phyloP scores from a whole-genome alignment of 1,140 invertebrate genomes.

The Euglossa dilemma region DNA sequence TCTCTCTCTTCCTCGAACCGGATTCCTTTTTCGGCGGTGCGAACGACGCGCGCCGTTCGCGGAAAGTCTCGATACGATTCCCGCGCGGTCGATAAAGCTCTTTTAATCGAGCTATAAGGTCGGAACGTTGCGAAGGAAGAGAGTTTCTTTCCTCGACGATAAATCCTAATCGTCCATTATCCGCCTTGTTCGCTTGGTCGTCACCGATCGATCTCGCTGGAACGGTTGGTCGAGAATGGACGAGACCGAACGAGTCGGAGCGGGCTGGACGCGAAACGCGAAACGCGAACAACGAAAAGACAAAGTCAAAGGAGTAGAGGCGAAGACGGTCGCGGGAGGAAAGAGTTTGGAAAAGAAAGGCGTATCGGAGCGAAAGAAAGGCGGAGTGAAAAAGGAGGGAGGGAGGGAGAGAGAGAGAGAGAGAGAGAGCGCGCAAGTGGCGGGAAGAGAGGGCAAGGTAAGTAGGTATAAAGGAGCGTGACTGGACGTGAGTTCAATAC shows the following conservation, averaged over 20 bases:
- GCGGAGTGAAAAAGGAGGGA: neutral
- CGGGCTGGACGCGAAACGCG: too few relatives aligned
- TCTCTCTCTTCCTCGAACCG: too few relatives aligned
- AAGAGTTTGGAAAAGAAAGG: slow-evolving; percentile 3
- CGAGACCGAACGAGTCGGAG: slow-evolving; percentile 40
- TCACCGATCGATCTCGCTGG: slow-evolving; percentile 58
- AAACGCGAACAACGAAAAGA: slow-evolving; percentile 27
- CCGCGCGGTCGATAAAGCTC: slow-evolving; percentile 3
- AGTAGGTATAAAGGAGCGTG: slow-evolving; percentile 81
- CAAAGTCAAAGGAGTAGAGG: slow-evolving; percentile 44
- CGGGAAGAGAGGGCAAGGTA: slow-evolving; percentile 65
- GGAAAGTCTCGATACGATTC: neutral
- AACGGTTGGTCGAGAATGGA: too few relatives aligned
- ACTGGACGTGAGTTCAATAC: slow-evolving; percentile 81
- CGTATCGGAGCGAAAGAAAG: neutral
- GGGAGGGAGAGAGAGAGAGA: slow-evolving; percentile 5
- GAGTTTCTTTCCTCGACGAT: neutral
- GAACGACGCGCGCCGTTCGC: too few relatives aligned
- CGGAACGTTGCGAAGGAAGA: too few relatives aligned
- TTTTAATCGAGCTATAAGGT: slow-evolving; percentile 59
- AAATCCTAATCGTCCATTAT: neutral
- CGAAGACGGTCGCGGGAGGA: slow-evolving; percentile 22
- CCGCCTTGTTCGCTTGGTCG: slow-evolving; percentile 54
- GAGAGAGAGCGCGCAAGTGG: slow-evolving; percentile 10
- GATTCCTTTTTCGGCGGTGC: neutral